Percentiles rank a stretch among this genome's conserved stretches.
Conservation (phyloP, 2,113 vertebrate genomes). For the Formicarius rufipectus region DNA sequence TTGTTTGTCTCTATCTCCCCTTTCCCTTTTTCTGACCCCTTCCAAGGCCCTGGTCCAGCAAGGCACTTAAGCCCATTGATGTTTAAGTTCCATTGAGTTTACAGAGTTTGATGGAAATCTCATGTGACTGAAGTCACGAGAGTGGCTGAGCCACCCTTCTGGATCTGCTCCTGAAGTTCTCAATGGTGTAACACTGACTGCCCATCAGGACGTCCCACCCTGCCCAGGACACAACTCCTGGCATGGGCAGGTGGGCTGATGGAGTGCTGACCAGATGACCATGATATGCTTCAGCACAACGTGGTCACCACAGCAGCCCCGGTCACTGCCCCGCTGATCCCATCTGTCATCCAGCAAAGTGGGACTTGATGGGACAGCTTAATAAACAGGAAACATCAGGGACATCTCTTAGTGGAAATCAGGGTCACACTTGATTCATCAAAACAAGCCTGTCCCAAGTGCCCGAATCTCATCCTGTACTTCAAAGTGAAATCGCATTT, state of each 20-base stretch:
- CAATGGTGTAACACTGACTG: neutral
- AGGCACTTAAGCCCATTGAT: neutral
- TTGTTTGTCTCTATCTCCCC: neutral
- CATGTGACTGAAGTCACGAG: fast-evolving
- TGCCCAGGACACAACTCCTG: neutral
- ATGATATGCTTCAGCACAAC: fast-evolving
- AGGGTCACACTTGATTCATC: neutral
- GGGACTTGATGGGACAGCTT: neutral
- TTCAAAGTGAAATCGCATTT: neutral
- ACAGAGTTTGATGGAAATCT: neutral
- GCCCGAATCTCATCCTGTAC: neutral
- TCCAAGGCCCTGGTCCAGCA: neutral
- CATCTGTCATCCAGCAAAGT: neutral
- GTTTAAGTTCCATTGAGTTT: neutral
- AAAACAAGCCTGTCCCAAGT: neutral
- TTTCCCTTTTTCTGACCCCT: neutral
- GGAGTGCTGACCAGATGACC: neutral
- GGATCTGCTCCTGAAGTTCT: neutral
- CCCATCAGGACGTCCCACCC: neutral
- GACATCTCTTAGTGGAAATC: neutral
- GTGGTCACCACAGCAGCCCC: fast-evolving
- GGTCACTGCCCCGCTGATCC: fast-evolving
- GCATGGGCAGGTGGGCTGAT: neutral
- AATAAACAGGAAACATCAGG: neutral
- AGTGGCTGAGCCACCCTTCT: neutral